Base-by-base conservation (phyloP, 2,888 invertebrate species). In the Cataglyphis livida region DNA sequence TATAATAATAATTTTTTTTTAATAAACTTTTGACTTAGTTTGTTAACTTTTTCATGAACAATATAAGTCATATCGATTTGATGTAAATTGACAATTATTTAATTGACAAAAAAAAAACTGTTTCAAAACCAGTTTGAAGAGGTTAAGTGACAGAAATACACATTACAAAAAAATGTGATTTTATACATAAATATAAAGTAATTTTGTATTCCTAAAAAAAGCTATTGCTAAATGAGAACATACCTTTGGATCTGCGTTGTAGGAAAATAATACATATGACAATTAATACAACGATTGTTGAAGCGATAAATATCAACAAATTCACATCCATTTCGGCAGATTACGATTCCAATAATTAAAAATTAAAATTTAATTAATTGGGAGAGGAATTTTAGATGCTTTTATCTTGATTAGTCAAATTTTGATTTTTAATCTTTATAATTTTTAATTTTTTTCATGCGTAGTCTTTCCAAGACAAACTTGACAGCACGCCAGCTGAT, bases 261-360 rank as follows among this genome's bases (percentile, higher is more conserved):
- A 91, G 85, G 38, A 90, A 89, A 81, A 91, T 71, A 12, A 90
- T 91, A n/a, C 92, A 71, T 32, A 90, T 82, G 38, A 88, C 41
- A 85, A 93, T 92, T 73, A 92, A 70, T 78, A 90, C 65, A 54
- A 88, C 51, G 21, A 93, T 84, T 73, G 91, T 85, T 15, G 79
- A 82, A 25, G 92, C 92, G 76, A 93, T 28, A 10, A 83, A 70
- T 41, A 84, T 21, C 78, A 94, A 91, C 32, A 94, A 61, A 21
- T 89, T 82, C 41, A 93, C 82, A 85, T 94, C 93, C 94, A 94
- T 94, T 32, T 44, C 44, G 3, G 15, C 12, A 44, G 15, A 44
- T 44, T 44, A 12, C 4, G 3, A 41, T 12, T 41, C 12, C 41
- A 41, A 44, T 1, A 4, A 41, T 41, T 41, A 15, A 12, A 12